Evolutionary conservation across 2,888 invertebrate genomes (phyloP).

Genomic region (Diarsia mendica): DNA sequence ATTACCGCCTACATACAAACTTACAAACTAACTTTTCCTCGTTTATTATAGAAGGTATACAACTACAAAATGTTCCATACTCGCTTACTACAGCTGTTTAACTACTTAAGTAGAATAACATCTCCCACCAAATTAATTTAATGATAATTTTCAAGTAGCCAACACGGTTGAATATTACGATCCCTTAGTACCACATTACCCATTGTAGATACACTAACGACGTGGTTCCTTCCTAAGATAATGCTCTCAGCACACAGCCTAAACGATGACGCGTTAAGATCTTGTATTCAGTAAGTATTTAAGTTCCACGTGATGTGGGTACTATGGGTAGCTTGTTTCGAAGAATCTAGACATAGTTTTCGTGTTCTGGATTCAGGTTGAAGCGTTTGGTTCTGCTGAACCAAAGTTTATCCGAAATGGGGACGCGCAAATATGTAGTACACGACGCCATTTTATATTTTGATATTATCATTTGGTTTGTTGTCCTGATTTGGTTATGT

Average conservation of each 20-base stretch:
- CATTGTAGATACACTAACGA: constrained; percentile 62
- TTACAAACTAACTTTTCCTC: too few relatives aligned
- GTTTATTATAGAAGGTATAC: too few relatives aligned
- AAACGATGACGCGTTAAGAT: constrained; percentile 46
- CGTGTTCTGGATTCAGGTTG: not conserved
- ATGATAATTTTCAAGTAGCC: constrained; percentile 54
- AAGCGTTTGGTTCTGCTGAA: not conserved
- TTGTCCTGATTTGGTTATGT: too few relatives aligned
- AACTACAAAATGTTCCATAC: too few relatives aligned
- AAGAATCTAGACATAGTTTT: constrained; percentile 3
- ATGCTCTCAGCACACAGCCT: constrained; percentile 41
- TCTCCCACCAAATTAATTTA: constrained; percentile 47
- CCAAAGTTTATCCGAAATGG: not conserved
- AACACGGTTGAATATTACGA: constrained; percentile 58
- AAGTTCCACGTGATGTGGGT: not conserved
- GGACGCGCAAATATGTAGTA: not conserved
- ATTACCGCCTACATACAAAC: too few relatives aligned
- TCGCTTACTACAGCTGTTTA: too few relatives aligned
- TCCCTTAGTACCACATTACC: constrained; percentile 51
- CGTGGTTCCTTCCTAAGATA: constrained; percentile 59
- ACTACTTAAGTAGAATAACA: constrained; percentile 12
- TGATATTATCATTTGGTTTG: not conserved
- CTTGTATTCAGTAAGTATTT: constrained; percentile 22
- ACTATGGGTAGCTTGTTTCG: not conserved
- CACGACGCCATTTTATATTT: not conserved